These are phyloP conservation scores for Ditylenchus weischeri DNA, from an alignment of 2,888 invertebrate species.

Conservation along the genomic window DNA sequence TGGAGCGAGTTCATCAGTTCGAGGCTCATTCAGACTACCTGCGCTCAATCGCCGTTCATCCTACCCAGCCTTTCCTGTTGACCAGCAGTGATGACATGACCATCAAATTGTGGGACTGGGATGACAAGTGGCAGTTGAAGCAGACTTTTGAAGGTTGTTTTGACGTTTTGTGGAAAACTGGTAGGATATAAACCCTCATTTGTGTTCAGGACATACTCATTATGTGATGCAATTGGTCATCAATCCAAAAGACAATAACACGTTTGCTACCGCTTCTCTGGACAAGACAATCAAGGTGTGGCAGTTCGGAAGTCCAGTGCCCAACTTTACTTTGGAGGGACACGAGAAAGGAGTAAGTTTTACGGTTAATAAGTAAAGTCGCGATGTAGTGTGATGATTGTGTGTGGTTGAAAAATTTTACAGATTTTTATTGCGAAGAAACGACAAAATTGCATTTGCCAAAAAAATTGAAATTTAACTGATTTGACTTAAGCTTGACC, in stretches of 20 bases:
- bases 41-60: slow-evolving; percentile 87
- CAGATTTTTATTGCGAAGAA: no score
- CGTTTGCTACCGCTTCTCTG: slow-evolving; percentile 96
- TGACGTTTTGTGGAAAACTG: not conserved
- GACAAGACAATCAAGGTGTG: slow-evolving; percentile 97
- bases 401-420: no score
- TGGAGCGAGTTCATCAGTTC: slow-evolving; percentile 85
- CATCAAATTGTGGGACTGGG: slow-evolving; percentile 99
- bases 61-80: slow-evolving; percentile 90
- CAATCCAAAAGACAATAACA: slow-evolving; percentile 99
- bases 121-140: slow-evolving; percentile 93
- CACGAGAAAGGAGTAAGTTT: slow-evolving; percentile 83
- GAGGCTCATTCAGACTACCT: slow-evolving; percentile 99
- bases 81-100: slow-evolving; percentile 90
- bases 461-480: no score
- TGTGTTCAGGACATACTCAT: slow-evolving; percentile 74
- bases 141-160: slow-evolving; percentile 86
- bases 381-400: not conserved
- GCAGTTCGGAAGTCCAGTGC: slow-evolving; percentile 94
- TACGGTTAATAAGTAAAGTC: slow-evolving; percentile 9
- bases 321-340: slow-evolving; percentile 93
- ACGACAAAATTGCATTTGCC: no score
- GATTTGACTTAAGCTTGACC: no score
- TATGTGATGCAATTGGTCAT: slow-evolving; percentile 99
- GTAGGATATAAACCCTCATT: not conserved